A percentile compares a stretch with the other conserved stretches of the same genome.
Evolutionary conservation across 2,797 vertebrate genomes (phyloP).

Genomic region (Myotis daubentonii): DNA sequence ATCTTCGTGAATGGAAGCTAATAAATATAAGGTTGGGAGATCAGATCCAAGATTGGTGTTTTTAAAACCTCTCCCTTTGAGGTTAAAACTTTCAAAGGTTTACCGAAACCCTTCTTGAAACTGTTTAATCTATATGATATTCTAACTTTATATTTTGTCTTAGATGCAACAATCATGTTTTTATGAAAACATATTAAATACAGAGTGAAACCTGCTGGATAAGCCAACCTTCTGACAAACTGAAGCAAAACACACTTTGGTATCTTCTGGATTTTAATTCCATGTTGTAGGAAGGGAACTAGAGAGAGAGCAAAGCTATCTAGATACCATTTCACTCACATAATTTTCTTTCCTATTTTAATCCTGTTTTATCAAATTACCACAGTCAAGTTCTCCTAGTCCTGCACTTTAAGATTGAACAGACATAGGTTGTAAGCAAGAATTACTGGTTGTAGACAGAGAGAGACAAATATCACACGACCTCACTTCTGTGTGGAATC

Average conservation of each 20-base stretch:
- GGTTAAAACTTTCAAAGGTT: neutral
- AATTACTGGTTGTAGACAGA: neutral
- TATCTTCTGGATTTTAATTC: neutral
- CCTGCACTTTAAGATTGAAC: neutral
- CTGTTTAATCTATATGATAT: conserved; percentile 46
- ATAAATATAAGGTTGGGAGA: conserved; percentile 20
- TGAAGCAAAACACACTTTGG: conserved; percentile 17
- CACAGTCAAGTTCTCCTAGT: neutral
- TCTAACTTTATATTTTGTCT: conserved; percentile 47
- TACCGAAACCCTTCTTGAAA: conserved; percentile 31
- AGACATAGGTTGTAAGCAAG: neutral
- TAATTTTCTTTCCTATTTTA: neutral
- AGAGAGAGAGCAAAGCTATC: neutral
- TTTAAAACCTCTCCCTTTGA: neutral
- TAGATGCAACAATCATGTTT: conserved; percentile 54
- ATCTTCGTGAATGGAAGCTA: neutral
- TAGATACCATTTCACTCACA: neutral
- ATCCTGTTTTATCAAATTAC: neutral
- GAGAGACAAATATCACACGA: neutral
- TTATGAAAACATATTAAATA: conserved; percentile 50
- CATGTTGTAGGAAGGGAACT: neutral
- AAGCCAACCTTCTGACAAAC: conserved; percentile 22
- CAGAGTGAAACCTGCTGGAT: conserved; percentile 56
- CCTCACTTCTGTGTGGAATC: neutral
- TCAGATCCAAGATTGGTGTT: neutral